Evolutionary conservation across 2,888 invertebrate genomes (phyloP).

Genomic region (Beris chalybata): DNA sequence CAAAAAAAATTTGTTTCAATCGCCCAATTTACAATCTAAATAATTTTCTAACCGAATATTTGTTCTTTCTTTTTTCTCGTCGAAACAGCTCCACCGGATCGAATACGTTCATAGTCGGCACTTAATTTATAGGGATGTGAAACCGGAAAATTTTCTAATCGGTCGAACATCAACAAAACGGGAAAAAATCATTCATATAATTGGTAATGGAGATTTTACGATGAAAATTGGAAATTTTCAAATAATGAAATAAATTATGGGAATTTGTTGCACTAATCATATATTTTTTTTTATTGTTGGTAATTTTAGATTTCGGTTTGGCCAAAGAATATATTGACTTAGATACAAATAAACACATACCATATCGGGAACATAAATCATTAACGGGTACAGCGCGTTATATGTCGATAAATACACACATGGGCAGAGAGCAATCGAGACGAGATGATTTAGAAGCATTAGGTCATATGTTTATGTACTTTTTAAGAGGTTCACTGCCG

Average conservation of each 20-base stretch:
- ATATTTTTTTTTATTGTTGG: conserved; percentile 34
- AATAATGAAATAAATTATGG: background rate
- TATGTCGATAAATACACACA: conserved; percentile 99
- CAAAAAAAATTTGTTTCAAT: no score
- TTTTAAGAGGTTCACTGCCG: conserved; percentile 97
- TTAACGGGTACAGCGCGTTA: conserved; percentile 99
- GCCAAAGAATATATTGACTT: conserved; percentile 99
- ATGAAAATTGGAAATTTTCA: conserved; percentile 3
- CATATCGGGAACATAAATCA: conserved; percentile 99
- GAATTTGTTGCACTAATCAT: conserved; percentile 32
- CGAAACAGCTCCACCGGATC: conserved; percentile 89
- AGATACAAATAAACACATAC: conserved; percentile 99
- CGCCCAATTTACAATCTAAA: no score
- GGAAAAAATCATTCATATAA: conserved; percentile 99
- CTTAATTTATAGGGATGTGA: conserved; percentile 98
- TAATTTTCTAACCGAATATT: conserved; percentile 21
- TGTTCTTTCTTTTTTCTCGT: conserved; percentile 27
- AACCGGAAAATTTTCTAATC: conserved; percentile 99
- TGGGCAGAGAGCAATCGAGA: conserved; percentile 99
- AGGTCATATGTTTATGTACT: conserved; percentile 99
- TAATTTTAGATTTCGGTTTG: conserved; percentile 92
- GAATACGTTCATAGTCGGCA: conserved; percentile 99
- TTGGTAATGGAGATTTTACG: conserved; percentile 64
- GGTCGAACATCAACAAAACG: conserved; percentile 96
- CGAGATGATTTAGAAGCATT: conserved; percentile 99